Base-by-base conservation (phyloP, 1,140 invertebrate genomes). In the Helicorthomorpha holstii region DNA sequence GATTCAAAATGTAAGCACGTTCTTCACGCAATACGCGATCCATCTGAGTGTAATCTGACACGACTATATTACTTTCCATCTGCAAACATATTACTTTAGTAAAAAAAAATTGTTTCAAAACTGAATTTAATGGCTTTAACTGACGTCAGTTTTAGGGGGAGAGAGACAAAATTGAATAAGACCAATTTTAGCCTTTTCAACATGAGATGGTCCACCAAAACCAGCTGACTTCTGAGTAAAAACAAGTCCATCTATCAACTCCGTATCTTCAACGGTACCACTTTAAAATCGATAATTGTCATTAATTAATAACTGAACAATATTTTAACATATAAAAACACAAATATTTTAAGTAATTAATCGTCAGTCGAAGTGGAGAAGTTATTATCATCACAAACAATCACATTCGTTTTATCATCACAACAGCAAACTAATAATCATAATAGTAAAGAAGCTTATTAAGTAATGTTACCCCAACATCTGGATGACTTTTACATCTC, bases 151-250 rank as follows among this genome's bases (percentile, higher is more conserved):
- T 73, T 99, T 99, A 7, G 96, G 96, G 52, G 96, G 91, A 42
- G 95, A 98, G 67, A 99, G 93, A 67, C 96, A 98, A 66, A 99
- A 99, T 66, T 99, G 96, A 59, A 99, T 98, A 0, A 99, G 77
- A 56, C 90, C 96, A 73, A 99, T 95, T 71, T 96, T 97, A 1
- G 93, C 94, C 67, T 98, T 98, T 65, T 98, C 95, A 56, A 98
- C 75, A 61, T 82, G 80, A 57, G 82, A 88, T 1, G 93, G 90
- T 2, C 91, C 93, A 66, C 89, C 91, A 41, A 85, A 77, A 62
- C 91, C 91, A 22, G 86, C 78, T 14, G 84, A 78, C 66, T 83
- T 86, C 62, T 92, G 87, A 34, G 86, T 83, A 56, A 99, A 91
- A 1, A 98, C 85, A 47, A 98, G 73, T 24, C 95, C 96, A 52